Evolutionary conservation across 2,113 vertebrate genomes (phyloP), one percentile per base, ranked within the genome.

Genomic region (Eurystomus gularis): DNA sequence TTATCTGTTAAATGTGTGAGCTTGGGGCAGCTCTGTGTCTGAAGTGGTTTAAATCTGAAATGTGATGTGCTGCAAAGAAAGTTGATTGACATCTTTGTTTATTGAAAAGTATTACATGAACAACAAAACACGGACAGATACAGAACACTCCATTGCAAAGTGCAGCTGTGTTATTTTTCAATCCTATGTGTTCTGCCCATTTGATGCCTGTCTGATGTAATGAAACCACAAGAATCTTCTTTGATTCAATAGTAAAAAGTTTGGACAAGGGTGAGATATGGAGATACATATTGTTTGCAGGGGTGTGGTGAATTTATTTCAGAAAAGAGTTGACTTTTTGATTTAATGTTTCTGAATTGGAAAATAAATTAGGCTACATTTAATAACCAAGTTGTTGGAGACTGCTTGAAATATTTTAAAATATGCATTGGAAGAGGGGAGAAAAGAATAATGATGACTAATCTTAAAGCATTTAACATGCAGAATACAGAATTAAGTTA

Each of bases 31-130:
- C 96, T 97, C 97, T 96, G 89, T 98, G 98, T 98, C 98, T 98
- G 96, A 98, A 98, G 96, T 96, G 91, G 97, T 98, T 98, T 98
- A 98, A 97, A 97, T 98, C 96, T 98, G 95, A 98, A 98, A 98
- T 98, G 97, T 98, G 98, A 98, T 97, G 97, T 96, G 95, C 88
- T 95, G 97, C 95, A 95, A 96, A 97, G 96, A 98, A 98, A 98
- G 97, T 97, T 98, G 98, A 98, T 98, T 98, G 98, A 98, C 98
- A 98, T 98, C 98, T 98, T 98, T 98, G 97, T 98, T 98, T 98
- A 98, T 98, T 98, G 98, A 98, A 98, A 98, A 98, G 97, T 98
- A 98, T 98, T 98, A 98, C 97, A 98, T 91, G 98, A 98, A 98
- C 97, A 98, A 98, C 97, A 98, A 97, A 98, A 98, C 88, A 95